Evolutionary conservation across 2,888 invertebrate genomes (phyloP).

Genomic region (Yponomeuta cagnagella): DNA sequence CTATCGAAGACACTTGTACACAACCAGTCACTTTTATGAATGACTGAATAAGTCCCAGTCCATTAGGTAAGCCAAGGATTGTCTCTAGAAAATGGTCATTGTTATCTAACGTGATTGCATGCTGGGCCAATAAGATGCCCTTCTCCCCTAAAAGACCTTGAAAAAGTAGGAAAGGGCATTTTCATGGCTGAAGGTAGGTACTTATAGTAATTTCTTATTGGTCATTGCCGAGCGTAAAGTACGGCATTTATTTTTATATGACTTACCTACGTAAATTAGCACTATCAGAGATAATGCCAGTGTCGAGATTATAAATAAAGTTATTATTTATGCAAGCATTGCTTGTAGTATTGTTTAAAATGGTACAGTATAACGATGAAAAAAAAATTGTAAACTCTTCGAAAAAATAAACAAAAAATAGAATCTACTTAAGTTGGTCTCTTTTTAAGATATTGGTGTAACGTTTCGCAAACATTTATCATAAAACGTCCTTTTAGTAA

Average conservation of each 20-base stretch:
- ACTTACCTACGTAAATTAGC: neutral
- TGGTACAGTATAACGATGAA: neutral
- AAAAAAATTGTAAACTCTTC: neutral
- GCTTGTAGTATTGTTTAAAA: neutral
- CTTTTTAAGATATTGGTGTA: neutral
- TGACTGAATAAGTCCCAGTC: too few species aligned
- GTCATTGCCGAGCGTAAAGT: neutral
- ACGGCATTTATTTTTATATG: neutral
- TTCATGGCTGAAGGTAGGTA: too few species aligned
- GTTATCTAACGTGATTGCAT: too few species aligned
- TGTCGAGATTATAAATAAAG: neutral
- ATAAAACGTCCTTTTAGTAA: neutral
- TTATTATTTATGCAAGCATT: neutral
- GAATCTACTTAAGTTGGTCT: neutral
- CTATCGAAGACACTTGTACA: too few species aligned
- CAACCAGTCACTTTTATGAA: too few species aligned
- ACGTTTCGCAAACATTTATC: neutral
- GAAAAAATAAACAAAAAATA: too few species aligned
- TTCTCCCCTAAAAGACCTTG: too few species aligned
- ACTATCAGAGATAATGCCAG: neutral
- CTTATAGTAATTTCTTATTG: too few species aligned
- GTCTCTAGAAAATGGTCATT: too few species aligned
- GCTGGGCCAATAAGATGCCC: too few species aligned
- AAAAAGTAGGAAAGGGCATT: too few species aligned
- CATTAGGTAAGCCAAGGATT: too few species aligned